Conservation (phyloP, 2,797 vertebrate genomes). For the Syndactyla subalaris region DNA sequence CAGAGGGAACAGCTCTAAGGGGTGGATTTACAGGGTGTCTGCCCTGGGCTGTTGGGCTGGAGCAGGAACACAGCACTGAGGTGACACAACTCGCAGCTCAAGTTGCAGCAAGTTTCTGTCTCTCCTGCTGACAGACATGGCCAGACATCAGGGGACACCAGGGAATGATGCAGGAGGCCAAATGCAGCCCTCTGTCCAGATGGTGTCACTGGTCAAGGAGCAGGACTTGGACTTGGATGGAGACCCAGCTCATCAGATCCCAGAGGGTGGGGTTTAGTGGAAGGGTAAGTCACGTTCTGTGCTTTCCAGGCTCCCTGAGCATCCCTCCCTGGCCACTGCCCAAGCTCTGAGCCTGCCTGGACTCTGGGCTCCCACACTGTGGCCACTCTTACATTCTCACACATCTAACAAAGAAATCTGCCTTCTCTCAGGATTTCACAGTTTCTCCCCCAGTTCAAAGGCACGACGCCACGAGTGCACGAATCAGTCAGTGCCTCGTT, state of each 20-base stretch:
- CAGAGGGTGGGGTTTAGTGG: neutral
- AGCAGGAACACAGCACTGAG: neutral
- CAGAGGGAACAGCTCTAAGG: neutral
- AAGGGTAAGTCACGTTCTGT: neutral
- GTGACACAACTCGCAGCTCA: neutral
- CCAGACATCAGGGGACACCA: neutral
- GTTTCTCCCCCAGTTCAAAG: neutral
- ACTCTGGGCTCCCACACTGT: neutral
- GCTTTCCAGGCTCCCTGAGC: neutral
- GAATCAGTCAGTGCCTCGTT: slow-evolving; percentile 18
- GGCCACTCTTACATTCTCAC: neutral
- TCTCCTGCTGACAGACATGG: neutral
- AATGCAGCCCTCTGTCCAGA: neutral
- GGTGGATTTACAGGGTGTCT: neutral
- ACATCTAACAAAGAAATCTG: neutral
- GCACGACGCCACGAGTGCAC: neutral
- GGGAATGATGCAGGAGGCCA: neutral
- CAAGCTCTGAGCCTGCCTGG: neutral
- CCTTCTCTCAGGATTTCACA: neutral
- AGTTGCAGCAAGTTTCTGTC: neutral
- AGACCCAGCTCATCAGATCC: neutral
- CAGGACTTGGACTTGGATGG: neutral
- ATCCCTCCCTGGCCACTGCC: neutral
- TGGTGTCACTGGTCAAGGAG: neutral
- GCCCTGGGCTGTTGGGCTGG: neutral